Evolutionary conservation across 2,888 invertebrate species (phyloP), one percentile per base, ranked within the genome.

Genomic region (Meteorus colon): DNA sequence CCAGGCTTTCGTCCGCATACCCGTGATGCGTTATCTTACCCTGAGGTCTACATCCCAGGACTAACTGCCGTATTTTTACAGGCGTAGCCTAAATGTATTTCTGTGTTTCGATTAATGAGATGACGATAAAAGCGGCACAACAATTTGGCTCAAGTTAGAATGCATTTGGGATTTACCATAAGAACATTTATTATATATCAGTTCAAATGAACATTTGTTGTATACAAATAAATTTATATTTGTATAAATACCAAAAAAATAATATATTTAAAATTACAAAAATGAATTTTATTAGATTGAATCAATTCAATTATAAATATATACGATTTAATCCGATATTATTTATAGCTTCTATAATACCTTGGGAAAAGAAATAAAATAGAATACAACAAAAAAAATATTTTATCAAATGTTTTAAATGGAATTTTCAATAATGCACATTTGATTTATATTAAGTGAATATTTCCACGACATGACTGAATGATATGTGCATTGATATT

Each of bases 51-150:
- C 72, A 76, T 74, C 72, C 73, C 67, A 62, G 76, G 71, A 60
- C 76, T 67, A 76, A 76, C 76, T 76, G 73, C 63, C 63, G 51
- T 81, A 81, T 82, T 84, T 83, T 82, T 82, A 82, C 81, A 78
- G 77, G 76, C 80, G 78, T 81, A 81, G 80, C 81, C 84, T 82
- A 82, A 83, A 83, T 82, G 84, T 82, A 79, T 82, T 82, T 81
- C 82, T 81, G 81, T 82, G 83, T 83, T 82, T 82, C 82, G 82
- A 84, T 84, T 84, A 83, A 84, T 84, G 84, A 83, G 82, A 82
- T 78, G 80, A 78, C 81, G 84, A 84, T 83, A 84, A 82, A 80
- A 68, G 73, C 67, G 60, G 75, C 81, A 78, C 41, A 60, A 59
- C 37, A 59, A 60, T 71, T 71, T 70, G 31, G 37, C 59, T 37